Percentiles rank a stretch among this genome's conserved stretches.
Conservation (phyloP, 1,140 invertebrate species). For the Lutraria rhynchaena region DNA sequence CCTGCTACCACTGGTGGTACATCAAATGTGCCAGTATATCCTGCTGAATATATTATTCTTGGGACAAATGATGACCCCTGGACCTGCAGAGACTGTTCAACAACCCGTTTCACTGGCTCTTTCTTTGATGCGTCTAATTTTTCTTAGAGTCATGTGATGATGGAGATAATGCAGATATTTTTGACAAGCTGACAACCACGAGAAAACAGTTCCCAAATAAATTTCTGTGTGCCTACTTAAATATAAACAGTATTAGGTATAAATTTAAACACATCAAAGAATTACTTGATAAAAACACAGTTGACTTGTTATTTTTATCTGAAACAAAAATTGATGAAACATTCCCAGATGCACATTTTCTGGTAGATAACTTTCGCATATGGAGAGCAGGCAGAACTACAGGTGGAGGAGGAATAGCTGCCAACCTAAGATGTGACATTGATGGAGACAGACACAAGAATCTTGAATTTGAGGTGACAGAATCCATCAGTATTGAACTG, state of each 20-base stretch:
- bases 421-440: slow-evolving; percentile 4
- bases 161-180: neutral
- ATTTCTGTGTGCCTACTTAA: slow-evolving; percentile 16
- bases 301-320: slow-evolving; percentile 50
- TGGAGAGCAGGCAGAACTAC: slow-evolving; percentile 29
- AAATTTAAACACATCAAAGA: slow-evolving; percentile 14
- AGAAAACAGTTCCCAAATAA: slow-evolving; percentile 2
- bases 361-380: slow-evolving; percentile 30
- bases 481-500: neutral
- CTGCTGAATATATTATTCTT: neutral
- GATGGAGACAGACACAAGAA: slow-evolving; percentile 11
- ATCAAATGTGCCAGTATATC: slow-evolving; percentile 23
- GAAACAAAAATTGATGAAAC: slow-evolving; percentile 51
- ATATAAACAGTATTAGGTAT: slow-evolving; percentile 29
- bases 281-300: neutral
- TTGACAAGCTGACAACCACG: neutral
- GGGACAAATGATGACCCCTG: neutral
- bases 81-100: neutral
- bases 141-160: neutral
- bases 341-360: slow-evolving; percentile 44
- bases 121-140: neutral
- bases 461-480: neutral
- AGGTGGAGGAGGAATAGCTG: slow-evolving; percentile 18
- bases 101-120: neutral
- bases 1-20: slow-evolving; percentile 18